Evolutionary conservation across 2,797 vertebrate genomes (phyloP).

Genomic region (Heteromormyrus szaboi): DNA sequence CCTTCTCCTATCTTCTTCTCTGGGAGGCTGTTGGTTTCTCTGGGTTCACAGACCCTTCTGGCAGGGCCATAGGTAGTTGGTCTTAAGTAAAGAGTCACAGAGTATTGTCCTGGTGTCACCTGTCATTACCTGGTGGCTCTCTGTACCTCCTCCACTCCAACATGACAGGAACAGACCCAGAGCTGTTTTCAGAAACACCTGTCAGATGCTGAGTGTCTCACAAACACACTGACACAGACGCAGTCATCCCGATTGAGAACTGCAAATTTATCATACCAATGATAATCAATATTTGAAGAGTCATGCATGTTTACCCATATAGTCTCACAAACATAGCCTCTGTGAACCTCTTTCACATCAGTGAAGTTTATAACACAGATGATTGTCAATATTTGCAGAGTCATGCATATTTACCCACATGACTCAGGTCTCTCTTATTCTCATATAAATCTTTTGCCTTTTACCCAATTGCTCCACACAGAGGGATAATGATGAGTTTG

Average conservation of each 20-base stretch:
- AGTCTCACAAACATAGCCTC: neutral
- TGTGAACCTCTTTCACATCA: neutral
- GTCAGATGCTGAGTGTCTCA: constrained; percentile 25
- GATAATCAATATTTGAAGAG: neutral
- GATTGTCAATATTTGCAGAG: neutral
- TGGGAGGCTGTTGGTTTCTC: neutral
- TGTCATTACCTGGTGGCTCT: constrained; percentile 53
- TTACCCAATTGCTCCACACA: neutral
- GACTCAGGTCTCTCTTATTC: neutral
- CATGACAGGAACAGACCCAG: constrained; percentile 48
- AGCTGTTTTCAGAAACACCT: constrained; percentile 53
- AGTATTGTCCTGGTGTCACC: constrained; percentile 56
- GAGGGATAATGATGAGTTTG: neutral
- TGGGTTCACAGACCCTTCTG: constrained; percentile 28
- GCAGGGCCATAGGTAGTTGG: constrained; percentile 38
- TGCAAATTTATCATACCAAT: neutral
- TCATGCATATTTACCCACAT: neutral
- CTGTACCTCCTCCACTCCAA: constrained; percentile 23
- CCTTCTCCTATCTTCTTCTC: neutral
- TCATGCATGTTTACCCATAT: neutral
- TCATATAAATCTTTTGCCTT: neutral
- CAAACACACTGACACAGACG: constrained; percentile 10
- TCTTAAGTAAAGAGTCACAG: constrained; percentile 40
- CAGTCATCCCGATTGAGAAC: neutral
- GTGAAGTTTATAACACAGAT: neutral